Evolutionary conservation across 2,113 vertebrate genomes (phyloP).

Genomic region (Brachirus orientalis): DNA sequence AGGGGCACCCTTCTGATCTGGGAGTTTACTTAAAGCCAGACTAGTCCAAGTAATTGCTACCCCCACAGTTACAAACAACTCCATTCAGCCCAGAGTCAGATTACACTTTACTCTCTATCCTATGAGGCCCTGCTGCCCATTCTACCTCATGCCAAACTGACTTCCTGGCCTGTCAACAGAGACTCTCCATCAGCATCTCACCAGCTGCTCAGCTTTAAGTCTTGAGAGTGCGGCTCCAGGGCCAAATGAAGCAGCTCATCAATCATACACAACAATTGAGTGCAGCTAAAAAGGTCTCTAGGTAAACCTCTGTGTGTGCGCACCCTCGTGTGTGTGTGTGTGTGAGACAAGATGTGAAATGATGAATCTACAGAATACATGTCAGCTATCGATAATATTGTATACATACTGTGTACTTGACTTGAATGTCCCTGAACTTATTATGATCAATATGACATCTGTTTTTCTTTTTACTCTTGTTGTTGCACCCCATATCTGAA

Average conservation of each 20-base stretch:
- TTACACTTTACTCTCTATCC: constrained; percentile 62
- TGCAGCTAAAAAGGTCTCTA: constrained; percentile 25
- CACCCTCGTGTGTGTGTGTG: neutral
- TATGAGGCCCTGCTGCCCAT: constrained; percentile 39
- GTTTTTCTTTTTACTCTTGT: no score
- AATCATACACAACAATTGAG: constrained; percentile 59
- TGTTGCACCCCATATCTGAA: neutral
- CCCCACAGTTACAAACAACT: constrained; percentile 74
- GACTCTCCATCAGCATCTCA: constrained; percentile 45
- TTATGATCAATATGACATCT: neutral
- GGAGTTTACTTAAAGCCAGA: constrained; percentile 66
- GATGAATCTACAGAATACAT: constrained; percentile 31
- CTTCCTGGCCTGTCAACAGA: constrained; percentile 58
- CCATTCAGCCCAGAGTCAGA: constrained; percentile 69
- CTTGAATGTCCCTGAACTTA: neutral
- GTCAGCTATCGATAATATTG: constrained; percentile 4
- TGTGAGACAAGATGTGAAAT: constrained; percentile 13
- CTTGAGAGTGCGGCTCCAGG: constrained; percentile 33
- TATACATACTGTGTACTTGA: no score
- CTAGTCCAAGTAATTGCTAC: constrained; percentile 65
- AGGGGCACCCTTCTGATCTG: constrained; percentile 67
- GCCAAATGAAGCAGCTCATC: constrained; percentile 40
- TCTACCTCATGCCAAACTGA: constrained; percentile 54
- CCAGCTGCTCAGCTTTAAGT: constrained; percentile 43
- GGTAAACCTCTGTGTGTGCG: constrained; percentile 27